Percentiles rank a stretch among this genome's conserved stretches.
phyloP scores from a whole-genome alignment of 2,113 vertebrate species.

The Sphaerodactylus townsendi region DNA sequence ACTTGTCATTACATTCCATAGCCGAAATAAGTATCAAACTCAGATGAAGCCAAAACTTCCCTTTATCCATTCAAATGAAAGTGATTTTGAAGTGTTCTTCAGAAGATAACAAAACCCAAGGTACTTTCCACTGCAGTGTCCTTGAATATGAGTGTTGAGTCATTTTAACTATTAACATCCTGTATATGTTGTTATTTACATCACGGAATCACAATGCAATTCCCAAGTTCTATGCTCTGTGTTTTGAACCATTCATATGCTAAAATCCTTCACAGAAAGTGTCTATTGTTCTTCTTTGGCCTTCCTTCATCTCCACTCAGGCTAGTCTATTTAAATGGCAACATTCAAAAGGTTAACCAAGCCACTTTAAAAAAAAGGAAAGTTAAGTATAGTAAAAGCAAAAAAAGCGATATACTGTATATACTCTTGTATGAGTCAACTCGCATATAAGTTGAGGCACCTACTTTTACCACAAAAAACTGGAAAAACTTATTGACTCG shows the following conservation, averaged over 20 bases:
- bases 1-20: background rate
- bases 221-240: slow-evolving; percentile 22
- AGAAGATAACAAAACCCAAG: slow-evolving; percentile 23
- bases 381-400: background rate
- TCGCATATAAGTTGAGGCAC: no score
- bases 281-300: slow-evolving; percentile 26
- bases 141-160: slow-evolving; percentile 21
- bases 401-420: background rate
- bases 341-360: slow-evolving; percentile 41
- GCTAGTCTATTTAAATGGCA: slow-evolving; percentile 36
- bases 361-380: slow-evolving; percentile 14
- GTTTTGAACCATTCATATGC: slow-evolving; percentile 29
- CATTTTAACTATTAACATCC: slow-evolving; percentile 28
- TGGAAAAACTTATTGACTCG: no score
- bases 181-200: slow-evolving; percentile 33
- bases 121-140: background rate
- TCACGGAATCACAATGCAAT: slow-evolving; percentile 21
- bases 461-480: no score
- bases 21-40: slow-evolving; percentile 7
- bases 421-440: no score
- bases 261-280: slow-evolving; percentile 28
- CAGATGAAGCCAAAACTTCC: slow-evolving; percentile 19
- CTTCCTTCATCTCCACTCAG: slow-evolving; percentile 26
- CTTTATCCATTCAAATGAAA: slow-evolving; percentile 14
- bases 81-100: slow-evolving; percentile 10